phyloP scores from a whole-genome alignment of 2,113 vertebrate species.

The Corvus moneduloides region DNA sequence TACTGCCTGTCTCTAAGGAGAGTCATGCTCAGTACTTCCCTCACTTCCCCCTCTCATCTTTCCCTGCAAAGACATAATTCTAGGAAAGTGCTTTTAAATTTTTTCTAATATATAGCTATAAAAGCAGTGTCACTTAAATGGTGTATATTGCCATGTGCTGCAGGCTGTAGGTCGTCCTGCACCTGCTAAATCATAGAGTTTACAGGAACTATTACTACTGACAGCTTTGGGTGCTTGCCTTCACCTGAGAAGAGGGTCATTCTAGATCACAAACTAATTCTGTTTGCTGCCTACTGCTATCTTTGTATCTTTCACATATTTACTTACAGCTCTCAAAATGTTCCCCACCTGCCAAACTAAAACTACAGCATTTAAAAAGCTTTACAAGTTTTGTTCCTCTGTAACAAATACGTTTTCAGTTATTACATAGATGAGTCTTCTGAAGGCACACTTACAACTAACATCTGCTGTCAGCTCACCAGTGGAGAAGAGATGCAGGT shows the following conservation, averaged over 20 bases:
- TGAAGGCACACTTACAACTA: neutral
- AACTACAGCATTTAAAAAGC: neutral
- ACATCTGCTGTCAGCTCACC: neutral
- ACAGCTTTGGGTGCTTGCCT: neutral
- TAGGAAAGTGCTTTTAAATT: neutral
- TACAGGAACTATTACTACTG: neutral
- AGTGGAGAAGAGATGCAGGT: neutral
- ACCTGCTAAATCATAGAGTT: neutral
- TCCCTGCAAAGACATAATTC: neutral
- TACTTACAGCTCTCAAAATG: neutral
- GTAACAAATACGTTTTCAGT: neutral
- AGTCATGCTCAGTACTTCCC: neutral
- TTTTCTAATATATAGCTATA: neutral
- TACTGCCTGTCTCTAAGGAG: neutral
- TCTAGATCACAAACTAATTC: neutral
- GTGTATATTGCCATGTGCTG: neutral
- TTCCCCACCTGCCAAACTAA: neutral
- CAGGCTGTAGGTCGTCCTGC: neutral
- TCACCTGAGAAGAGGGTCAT: neutral
- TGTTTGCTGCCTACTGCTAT: neutral
- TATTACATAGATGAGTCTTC: neutral
- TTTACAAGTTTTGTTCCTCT: neutral
- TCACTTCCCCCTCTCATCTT: neutral
- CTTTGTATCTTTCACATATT: neutral
- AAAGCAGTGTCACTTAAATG: neutral